Evolutionary conservation across 2,888 invertebrate species (phyloP), one percentile per base, ranked within the genome.

Genomic region (Ligdia adustata): DNA sequence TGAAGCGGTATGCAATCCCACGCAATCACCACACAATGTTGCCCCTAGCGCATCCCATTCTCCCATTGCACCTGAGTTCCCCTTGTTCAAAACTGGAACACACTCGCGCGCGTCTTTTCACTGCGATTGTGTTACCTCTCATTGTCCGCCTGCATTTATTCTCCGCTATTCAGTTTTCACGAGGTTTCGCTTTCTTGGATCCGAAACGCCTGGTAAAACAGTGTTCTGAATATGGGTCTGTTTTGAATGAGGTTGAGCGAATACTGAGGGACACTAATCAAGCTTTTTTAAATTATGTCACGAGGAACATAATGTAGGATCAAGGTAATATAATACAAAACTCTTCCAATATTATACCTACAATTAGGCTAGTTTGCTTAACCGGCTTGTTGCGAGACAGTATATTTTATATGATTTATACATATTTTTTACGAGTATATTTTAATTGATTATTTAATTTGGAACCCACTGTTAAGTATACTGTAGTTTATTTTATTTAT

Each of bases 61-160:
- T 79, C 59, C 66, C 59, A 49, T 55, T 68, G 74, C 87, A 84
- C 85, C 85, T 86, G 83, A 69, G 68, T 69, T 72, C 73, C 33
- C 7, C 82, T 85, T 85, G 81, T 88, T 82, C 69, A 74, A 68
- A 86, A 85, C 71, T 87, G 59, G 85, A 80, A 78, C 87, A 83
- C 79, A 82, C 78, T 70, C 73, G 6, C 68, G 68, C 72, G 68
- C 75, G 82, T 83, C 87, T 87, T 88, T 89, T 83, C 84, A 81
- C 62, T 75, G 73, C 85, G 84, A 88, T 87, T 88, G 89, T 86
- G 72, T 83, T 82, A 82, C 74, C 65, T 56, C 52, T 74, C 65
- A 87, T 88, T 87, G 87, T 87, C 77, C 72, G 66, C 70, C 82
- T 82, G 80, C 84, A 83, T 87, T 87, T 85, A 76, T 79, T 76